Evolutionary conservation across 2,888 invertebrate species (phyloP).

Genomic region (Acleris cristana): DNA sequence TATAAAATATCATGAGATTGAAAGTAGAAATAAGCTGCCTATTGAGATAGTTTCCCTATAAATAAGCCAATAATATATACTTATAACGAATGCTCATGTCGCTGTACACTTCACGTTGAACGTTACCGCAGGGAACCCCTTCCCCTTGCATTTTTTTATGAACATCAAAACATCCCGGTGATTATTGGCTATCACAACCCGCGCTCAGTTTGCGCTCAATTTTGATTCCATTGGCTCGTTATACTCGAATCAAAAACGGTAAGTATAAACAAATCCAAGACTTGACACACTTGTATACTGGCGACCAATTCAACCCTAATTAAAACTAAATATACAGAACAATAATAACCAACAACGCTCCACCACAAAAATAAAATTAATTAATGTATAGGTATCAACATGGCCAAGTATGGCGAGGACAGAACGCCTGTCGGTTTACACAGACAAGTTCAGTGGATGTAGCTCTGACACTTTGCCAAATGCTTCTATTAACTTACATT

Average conservation of each 20-base stretch:
- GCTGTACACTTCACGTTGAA: constrained; percentile 5
- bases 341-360: constrained; percentile 48
- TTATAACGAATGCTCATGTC: background rate
- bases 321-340: constrained; percentile 49
- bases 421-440: background rate
- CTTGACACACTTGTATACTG: constrained; percentile 50
- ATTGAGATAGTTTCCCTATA: background rate
- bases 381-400: constrained; percentile 40
- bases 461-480: background rate
- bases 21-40: constrained; percentile 11
- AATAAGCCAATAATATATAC: background rate
- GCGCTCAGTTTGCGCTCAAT: constrained; percentile 56
- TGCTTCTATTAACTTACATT: background rate
- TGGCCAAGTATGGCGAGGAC: constrained; percentile 38
- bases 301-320: constrained; percentile 42
- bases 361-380: constrained; percentile 43
- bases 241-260: constrained; percentile 47
- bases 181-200: constrained; percentile 71
- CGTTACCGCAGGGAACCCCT: constrained; percentile 5
- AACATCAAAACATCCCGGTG: constrained; percentile 65
- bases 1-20: constrained; percentile 1
- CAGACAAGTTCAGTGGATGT: background rate
- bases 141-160: constrained; percentile 67
- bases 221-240: constrained; percentile 72
- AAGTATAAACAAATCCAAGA: constrained; percentile 42